Evolutionary conservation across 1,140 invertebrate genomes (phyloP), one percentile per base, ranked within the genome.

Genomic region (Lethocerus indicus): DNA sequence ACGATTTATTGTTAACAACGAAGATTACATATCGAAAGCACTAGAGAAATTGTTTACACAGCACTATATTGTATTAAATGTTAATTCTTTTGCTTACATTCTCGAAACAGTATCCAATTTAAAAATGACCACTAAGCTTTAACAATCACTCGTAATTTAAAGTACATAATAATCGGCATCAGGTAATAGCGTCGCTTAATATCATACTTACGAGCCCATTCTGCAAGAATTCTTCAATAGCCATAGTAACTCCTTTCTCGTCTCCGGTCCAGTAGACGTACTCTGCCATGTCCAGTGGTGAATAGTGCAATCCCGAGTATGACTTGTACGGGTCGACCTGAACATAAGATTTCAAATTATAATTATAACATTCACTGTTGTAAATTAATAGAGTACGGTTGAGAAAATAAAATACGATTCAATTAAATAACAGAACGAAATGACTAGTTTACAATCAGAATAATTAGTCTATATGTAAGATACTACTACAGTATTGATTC

Each of bases 231-330:
- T 82, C 78, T 57, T 82, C 76, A 29, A 83, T 74, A 16, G 80
- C 79, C 2, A 73, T 60, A 2, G 79, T 79, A 1, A 83, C 80
- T 2, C 80, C 78, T 37, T 73, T 73, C 58, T 83, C 79, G 62
- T 84, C 80, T 5, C 79, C 79, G 3, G 79, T 83, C 76, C 78
- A 81, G 58, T 80, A 81, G 1, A 84, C 74, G 52, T 84, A 84
- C 56, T 82, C 78, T 0, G 81, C 81, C 74, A 81, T 78, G 55
- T 81, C 78, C 40, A 78, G 61, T 1, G 78, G 75, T 0, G 76
- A 74, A 53, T 78, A 78, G 50, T 78, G 76, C 1, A 74, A 69
- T 42, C 71, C 73, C 1, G 68, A 39, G n/a, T n/a, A n/a, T n/a
- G n/a, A n/a, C n/a, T n/a, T n/a, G n/a, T n/a, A n/a, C n/a, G 56